These are phyloP conservation scores for Pyrocephalus nanus DNA, from an alignment of 2,797 vertebrate species.

Conservation along the genomic window DNA sequence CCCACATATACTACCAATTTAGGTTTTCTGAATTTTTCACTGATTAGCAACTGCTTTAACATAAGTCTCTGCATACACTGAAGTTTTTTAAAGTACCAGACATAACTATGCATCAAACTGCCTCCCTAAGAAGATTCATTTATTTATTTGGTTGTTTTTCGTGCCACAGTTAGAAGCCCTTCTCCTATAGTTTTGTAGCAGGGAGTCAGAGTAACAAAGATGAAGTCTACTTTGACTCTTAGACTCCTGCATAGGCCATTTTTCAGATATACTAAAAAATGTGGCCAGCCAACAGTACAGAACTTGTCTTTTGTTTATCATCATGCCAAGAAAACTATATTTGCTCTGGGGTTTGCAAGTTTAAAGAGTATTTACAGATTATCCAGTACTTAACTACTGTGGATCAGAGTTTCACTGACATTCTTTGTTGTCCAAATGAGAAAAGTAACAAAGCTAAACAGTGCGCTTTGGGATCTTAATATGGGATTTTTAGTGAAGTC, in stretches of 20 bases:
- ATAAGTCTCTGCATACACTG: neutral
- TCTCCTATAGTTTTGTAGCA: neutral
- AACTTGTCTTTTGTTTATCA: neutral
- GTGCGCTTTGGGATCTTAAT: neutral
- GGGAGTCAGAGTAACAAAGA: neutral
- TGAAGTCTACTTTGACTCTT: neutral
- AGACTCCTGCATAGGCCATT: neutral
- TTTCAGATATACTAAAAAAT: neutral
- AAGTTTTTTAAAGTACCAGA: neutral
- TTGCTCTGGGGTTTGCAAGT: neutral
- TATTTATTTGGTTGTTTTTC: neutral
- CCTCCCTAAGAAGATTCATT: neutral
- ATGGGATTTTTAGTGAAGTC: neutral
- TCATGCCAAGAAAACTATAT: neutral
- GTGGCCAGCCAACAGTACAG: neutral
- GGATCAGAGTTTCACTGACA: neutral
- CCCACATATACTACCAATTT: accelerated
- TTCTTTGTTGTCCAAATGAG: neutral
- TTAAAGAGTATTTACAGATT: neutral
- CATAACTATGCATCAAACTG: neutral
- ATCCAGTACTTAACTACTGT: neutral
- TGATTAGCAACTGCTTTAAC: neutral
- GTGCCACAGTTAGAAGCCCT: neutral
- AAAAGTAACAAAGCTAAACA: neutral
- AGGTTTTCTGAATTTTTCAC: neutral